These are phyloP conservation scores for Zaprionus vittiger DNA, from an alignment of 1,140 invertebrate species.

Conservation along the genomic window DNA sequence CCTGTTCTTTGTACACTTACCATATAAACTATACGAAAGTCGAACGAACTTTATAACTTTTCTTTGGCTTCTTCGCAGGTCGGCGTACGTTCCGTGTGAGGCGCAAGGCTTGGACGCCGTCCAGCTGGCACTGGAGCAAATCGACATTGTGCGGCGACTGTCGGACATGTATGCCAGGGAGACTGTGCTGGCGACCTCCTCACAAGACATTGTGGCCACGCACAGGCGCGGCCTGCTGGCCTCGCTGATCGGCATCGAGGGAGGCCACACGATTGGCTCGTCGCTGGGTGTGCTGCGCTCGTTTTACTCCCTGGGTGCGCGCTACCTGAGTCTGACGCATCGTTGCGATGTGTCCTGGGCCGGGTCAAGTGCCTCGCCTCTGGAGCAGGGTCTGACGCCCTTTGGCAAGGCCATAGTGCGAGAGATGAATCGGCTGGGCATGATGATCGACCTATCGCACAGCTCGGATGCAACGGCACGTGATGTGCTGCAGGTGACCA, in stretches of 20 bases:
- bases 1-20: background rate
- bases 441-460: constrained; percentile 97
- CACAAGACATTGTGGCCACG: constrained; percentile 90
- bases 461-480: constrained; percentile 94
- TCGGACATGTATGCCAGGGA: constrained; percentile 90
- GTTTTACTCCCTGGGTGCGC: constrained; percentile 93
- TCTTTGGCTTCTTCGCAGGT: constrained; percentile 86
- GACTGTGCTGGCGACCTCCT: constrained; percentile 89
- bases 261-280: constrained; percentile 94
- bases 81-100: constrained; percentile 93
- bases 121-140: constrained; percentile 93
- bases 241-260: constrained; percentile 93
- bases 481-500: constrained; percentile 92
- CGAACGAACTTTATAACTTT: background rate
- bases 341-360: constrained; percentile 93
- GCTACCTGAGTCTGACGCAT: constrained; percentile 92
- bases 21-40: background rate
- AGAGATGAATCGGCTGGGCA: constrained; percentile 95
- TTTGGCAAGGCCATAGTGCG: constrained; percentile 92
- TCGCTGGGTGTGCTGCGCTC: constrained; percentile 92
- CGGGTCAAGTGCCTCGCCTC: constrained; percentile 77
- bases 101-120: constrained; percentile 93
- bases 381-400: constrained; percentile 86
- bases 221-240: constrained; percentile 91
- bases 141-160: constrained; percentile 94